Percentiles rank a stretch among this genome's conserved stretches.
phyloP scores from a whole-genome alignment of 1,140 invertebrate genomes.

The Lutraria rhynchaena region DNA sequence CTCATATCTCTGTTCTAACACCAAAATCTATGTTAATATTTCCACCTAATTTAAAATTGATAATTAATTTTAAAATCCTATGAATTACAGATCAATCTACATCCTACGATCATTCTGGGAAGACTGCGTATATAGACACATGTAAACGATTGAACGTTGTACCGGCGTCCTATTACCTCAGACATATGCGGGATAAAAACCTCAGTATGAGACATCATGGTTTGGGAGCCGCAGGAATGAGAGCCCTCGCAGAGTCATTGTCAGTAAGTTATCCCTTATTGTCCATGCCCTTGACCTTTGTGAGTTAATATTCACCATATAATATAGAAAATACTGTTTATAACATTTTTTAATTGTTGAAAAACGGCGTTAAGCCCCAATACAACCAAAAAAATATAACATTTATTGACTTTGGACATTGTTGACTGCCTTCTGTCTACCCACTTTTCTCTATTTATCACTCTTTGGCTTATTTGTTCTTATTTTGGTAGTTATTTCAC shows the following conservation, averaged over 20 bases:
- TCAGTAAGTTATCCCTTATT: conserved; percentile 80
- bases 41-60: neutral
- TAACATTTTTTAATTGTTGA: too few relatives aligned
- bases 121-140: conserved; percentile 78
- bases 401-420: too few relatives aligned
- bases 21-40: neutral
- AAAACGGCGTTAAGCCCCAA: too few relatives aligned
- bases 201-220: conserved; percentile 81
- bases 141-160: conserved; percentile 80
- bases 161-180: conserved; percentile 80
- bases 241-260: conserved; percentile 78
- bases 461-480: too few relatives aligned
- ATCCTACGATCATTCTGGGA: conserved; percentile 79
- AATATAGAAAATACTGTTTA: too few relatives aligned
- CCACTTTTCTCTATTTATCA: too few relatives aligned
- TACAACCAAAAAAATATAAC: too few relatives aligned
- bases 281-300: too few relatives aligned
- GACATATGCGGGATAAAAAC: conserved; percentile 79
- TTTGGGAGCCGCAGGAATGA: conserved; percentile 78
- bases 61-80: neutral
- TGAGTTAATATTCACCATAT: too few relatives aligned
- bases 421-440: too few relatives aligned
- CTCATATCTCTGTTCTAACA: neutral
- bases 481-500: too few relatives aligned
- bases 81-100: conserved; percentile 69